Evolutionary conservation across 2,888 invertebrate genomes (phyloP).

Genomic region (Ischnura elegans): DNA sequence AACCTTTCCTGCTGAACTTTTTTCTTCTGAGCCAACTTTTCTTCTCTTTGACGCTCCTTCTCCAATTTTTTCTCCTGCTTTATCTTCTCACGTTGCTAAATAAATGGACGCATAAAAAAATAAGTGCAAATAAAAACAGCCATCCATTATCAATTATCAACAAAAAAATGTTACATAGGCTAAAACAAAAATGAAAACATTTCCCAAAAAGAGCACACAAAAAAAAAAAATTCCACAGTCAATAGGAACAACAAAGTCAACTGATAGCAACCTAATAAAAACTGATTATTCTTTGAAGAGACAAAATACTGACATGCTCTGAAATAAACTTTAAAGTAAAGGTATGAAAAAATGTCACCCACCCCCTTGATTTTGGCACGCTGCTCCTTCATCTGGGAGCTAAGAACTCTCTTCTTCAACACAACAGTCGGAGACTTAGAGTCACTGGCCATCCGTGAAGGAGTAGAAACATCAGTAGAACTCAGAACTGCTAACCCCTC

Average conservation of each 20-base stretch:
- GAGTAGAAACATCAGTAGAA: not conserved
- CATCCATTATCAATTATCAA: not conserved
- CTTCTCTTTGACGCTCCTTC: conserved; percentile 26
- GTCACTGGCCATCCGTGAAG: not conserved
- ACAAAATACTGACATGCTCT: too few relatives aligned
- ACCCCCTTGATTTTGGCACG: conserved; percentile 79
- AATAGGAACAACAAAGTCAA: too few relatives aligned
- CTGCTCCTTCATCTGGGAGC: conserved; percentile 81
- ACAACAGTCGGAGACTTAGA: conserved; percentile 48
- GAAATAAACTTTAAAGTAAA: not conserved
- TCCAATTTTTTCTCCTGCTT: conserved; percentile 72
- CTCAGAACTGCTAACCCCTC: not conserved
- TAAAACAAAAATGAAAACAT: too few relatives aligned
- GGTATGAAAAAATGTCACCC: conserved; percentile 74
- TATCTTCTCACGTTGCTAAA: conserved; percentile 70
- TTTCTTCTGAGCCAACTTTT: conserved; percentile 76
- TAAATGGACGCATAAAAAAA: too few relatives aligned
- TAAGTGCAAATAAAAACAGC: not conserved
- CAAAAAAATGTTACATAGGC: not conserved
- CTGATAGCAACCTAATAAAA: too few relatives aligned
- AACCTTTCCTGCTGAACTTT: conserved; percentile 77
- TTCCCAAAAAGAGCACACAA: too few relatives aligned
- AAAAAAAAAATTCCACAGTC: too few relatives aligned
- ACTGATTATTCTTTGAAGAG: too few relatives aligned
- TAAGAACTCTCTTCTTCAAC: conserved; percentile 81